A percentile compares a stretch with the other conserved stretches of the same genome.
These are phyloP conservation scores for Hexactinellida sp. DNA, from an alignment of 37 sponge, comb jelly and placozoan species.

Conservation along the genomic window DNA sequence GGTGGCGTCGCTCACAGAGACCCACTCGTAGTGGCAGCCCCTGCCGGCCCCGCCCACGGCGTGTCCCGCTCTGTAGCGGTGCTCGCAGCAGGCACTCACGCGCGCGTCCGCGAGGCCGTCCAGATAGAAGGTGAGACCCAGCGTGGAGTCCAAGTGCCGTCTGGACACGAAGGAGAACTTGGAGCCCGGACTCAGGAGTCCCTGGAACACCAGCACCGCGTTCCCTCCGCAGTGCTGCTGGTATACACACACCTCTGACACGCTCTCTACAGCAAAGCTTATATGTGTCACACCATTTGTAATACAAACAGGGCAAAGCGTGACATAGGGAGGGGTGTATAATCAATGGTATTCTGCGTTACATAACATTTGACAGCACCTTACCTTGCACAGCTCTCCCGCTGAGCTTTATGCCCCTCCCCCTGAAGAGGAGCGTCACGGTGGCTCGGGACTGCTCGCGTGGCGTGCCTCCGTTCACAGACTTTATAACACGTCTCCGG, in stretches of 20 bases:
- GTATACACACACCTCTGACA: not conserved
- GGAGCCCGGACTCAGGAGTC: conserved; percentile 20
- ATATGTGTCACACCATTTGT: not conserved
- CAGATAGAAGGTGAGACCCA: conserved; percentile 70
- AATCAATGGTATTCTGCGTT: not conserved
- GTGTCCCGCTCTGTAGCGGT: conserved; percentile 64
- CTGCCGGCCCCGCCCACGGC: conserved; percentile 63
- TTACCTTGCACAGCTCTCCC: not conserved
- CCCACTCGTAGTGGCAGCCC: conserved; percentile 49
- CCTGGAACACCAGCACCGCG: conserved; percentile 64
- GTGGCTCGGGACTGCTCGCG: not conserved
- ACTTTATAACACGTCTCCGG: not conserved
- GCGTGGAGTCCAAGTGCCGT: conserved; percentile 67
- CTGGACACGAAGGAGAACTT: conserved; percentile 48
- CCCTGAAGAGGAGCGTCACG: not conserved
- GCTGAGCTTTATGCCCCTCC: not conserved
- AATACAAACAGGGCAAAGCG: too few relatives aligned
- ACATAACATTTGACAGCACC: not conserved
- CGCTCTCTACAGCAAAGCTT: not conserved
- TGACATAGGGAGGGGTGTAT: not conserved
- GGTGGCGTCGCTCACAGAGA: conserved; percentile 48
- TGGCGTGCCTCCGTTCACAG: not conserved
- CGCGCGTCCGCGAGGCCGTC: conserved; percentile 70
- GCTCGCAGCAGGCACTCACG: conserved; percentile 86
- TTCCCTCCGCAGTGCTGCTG: conserved; percentile 97